These are phyloP conservation scores for Leptinotarsa lineolata DNA, from an alignment of 1,140 invertebrate genomes.

Conservation along the genomic window DNA sequence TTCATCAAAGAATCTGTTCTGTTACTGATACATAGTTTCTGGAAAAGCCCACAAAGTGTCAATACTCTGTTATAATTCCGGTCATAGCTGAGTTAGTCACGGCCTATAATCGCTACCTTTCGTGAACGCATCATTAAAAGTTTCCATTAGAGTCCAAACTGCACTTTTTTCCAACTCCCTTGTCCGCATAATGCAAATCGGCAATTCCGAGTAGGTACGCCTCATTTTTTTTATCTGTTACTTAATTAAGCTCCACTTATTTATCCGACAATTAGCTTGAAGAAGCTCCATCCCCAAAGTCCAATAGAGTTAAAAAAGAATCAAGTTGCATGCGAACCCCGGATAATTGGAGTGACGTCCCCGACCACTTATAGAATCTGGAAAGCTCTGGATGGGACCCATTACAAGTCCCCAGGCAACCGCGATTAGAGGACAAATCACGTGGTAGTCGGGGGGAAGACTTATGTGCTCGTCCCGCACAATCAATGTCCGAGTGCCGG, in stretches of 20 bases:
- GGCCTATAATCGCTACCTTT: no score
- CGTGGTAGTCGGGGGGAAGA: slow-evolving; percentile 44
- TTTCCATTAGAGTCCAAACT: no score
- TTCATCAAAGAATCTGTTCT: no score
- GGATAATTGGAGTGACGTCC: slow-evolving; percentile 41
- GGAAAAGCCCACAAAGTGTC: no score
- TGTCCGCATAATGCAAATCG: no score
- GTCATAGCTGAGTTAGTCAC: no score
- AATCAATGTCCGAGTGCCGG: slow-evolving; percentile 48
- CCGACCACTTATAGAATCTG: slow-evolving; percentile 40
- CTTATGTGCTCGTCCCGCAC: slow-evolving; percentile 48
- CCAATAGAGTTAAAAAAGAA: slow-evolving; percentile 39
- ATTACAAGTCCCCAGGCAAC: slow-evolving; percentile 47
- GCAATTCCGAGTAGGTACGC: neutral
- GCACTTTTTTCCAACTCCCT: no score
- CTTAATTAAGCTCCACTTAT: slow-evolving; percentile 35
- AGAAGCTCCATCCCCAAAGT: slow-evolving; percentile 37
- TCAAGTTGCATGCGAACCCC: slow-evolving; percentile 31
- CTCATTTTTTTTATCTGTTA: slow-evolving; percentile 20
- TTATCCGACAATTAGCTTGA: slow-evolving; percentile 44
- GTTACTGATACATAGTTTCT: no score
- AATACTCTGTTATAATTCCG: no score
- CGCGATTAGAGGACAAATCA: slow-evolving; percentile 53
- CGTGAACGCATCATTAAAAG: no score
- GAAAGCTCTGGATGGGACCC: slow-evolving; percentile 36